Conservation (phyloP, 2,888 invertebrate species). For the Polymixis flavicincta region DNA sequence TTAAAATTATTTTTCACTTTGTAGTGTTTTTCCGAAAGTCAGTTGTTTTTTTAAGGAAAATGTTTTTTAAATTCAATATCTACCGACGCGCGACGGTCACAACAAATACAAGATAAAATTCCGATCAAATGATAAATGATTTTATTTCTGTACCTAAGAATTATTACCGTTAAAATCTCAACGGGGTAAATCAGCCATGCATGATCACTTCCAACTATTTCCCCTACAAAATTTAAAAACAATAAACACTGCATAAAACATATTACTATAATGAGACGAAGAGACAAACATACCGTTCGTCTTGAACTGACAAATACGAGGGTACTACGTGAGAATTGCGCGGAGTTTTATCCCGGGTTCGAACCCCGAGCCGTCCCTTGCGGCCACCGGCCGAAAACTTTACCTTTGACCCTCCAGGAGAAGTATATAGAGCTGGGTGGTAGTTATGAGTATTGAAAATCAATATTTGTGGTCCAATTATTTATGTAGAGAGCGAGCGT, state of each 20-base stretch:
- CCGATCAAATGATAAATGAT: too few species aligned
- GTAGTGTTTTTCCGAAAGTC: too few species aligned
- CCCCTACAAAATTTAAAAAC: neutral
- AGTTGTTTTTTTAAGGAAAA: too few species aligned
- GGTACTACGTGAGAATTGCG: constrained; percentile 89
- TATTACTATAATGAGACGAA: constrained; percentile 62
- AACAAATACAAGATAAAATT: too few species aligned
- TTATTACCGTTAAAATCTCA: too few species aligned
- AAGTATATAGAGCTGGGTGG: constrained; percentile 75
- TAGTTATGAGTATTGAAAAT: neutral
- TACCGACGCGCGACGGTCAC: too few species aligned
- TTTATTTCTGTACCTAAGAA: too few species aligned
- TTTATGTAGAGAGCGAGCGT: neutral
- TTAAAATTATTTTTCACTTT: too few species aligned
- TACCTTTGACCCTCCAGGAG: constrained; percentile 83
- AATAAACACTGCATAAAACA: constrained; percentile 49
- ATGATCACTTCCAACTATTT: neutral
- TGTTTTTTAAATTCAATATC: too few species aligned
- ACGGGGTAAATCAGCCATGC: neutral
- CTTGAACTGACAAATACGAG: constrained; percentile 81
- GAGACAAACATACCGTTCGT: constrained; percentile 56
- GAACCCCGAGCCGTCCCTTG: constrained; percentile 81
- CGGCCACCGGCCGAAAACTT: constrained; percentile 87
- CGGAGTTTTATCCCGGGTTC: constrained; percentile 88
- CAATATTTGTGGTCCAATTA: constrained; percentile 6